Base-by-base conservation (phyloP, 1,140 invertebrate genomes). In the Tetramorium parvispinum region DNA sequence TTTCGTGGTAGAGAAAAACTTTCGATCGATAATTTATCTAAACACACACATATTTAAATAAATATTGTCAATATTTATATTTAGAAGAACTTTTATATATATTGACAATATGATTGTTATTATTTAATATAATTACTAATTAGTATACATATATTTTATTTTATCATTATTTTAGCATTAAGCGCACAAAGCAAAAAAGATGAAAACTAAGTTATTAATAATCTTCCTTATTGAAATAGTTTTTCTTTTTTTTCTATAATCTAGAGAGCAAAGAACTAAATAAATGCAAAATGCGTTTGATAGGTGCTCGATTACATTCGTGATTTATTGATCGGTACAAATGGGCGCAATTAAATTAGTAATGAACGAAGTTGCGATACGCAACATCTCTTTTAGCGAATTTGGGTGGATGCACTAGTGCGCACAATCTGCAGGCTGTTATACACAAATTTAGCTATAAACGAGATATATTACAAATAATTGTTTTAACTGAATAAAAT, bases 321-420 rank as follows among this genome's bases (percentile, higher is more conserved):
- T 81, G 37, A 81, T 81, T 81, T 81, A 70, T 81, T 81, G 65
- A 43, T 55, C 32, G 46, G 21, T 81, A 81, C 77, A 81, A 70
- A 57, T 70, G 78, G 37, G 13, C 32, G 51, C 16, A 81, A 70
- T 81, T 81, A 81, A 81, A 81, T 81, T 81, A 81, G n/a, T 24
- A 65, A 49, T 55, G 65, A 65, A 79, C 27, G 43, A 49, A 70
- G 51, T 70, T 27, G 65, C 78, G 21, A 16, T 46, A 37, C 16
- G 21, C 78, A 55, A 81, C 37, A 40, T 70, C 24, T 81, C 18
- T 55, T 43, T 37, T 27, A 70, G 77, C 49, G 49, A 68, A 55
- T 65, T 49, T 43, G 27, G 27, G 7, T 57, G 51, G 24, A 70
- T 43, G 78, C 51, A 70, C 24, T 43, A 55, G 37, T 27, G 77